Evolutionary conservation across 2,113 vertebrate species (phyloP).

Genomic region (Pomatostomus ruficeps): DNA sequence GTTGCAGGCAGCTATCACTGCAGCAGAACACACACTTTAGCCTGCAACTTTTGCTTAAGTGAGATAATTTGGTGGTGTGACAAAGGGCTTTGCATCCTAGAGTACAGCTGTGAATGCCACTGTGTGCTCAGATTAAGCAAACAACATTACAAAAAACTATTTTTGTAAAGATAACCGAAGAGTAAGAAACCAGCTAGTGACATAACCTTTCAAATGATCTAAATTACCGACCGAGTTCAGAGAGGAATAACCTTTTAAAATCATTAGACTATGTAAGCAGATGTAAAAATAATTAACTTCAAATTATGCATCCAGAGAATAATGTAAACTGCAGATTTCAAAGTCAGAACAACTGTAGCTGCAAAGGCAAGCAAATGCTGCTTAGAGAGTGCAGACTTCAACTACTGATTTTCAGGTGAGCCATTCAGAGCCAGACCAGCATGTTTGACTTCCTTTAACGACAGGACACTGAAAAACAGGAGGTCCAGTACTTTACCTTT

Average conservation of each 20-base stretch:
- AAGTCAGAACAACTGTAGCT: neutral
- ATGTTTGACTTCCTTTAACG: neutral
- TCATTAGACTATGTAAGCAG: slow-evolving; percentile 25
- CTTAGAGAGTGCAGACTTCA: neutral
- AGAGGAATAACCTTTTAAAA: slow-evolving; percentile 24
- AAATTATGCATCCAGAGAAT: slow-evolving; percentile 31
- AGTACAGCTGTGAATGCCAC: neutral
- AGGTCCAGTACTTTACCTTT: neutral
- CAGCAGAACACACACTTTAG: neutral
- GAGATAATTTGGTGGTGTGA: neutral
- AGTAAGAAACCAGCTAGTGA: neutral
- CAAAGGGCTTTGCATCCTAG: neutral
- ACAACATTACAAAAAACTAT: neutral
- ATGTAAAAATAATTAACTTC: slow-evolving; percentile 40
- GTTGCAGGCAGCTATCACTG: neutral
- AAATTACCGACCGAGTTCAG: neutral
- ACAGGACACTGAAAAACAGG: neutral
- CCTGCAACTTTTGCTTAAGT: neutral
- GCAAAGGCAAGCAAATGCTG: neutral
- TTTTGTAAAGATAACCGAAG: neutral
- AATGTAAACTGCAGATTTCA: neutral
- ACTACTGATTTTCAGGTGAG: neutral
- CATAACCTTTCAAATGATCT: neutral
- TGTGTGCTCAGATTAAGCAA: neutral
- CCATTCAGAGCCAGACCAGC: neutral